phyloP scores from a whole-genome alignment of 2,888 invertebrate species.

The Ephialtes manifestator region DNA sequence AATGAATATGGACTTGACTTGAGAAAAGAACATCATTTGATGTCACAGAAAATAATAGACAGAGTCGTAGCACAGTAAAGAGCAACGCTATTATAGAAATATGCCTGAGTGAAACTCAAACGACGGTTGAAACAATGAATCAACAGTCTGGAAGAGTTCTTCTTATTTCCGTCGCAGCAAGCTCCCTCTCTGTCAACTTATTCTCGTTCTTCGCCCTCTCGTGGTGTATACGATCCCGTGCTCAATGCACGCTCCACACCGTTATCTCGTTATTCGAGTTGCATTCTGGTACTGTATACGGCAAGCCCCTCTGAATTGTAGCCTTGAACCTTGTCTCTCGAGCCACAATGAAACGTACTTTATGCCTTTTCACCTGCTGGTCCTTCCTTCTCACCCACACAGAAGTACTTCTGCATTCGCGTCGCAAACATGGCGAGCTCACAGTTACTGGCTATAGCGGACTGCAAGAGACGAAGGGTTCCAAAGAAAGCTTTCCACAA shows the following conservation, averaged over 20 bases:
- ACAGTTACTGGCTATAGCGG: constrained; percentile 27
- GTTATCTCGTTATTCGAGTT: constrained; percentile 66
- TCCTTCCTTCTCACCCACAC: neutral
- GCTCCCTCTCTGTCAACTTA: constrained; percentile 20
- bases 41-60: neutral
- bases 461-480: constrained; percentile 14
- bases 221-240: constrained; percentile 25
- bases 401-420: constrained; percentile 6
- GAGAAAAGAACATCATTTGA: neutral
- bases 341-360: constrained; percentile 66
- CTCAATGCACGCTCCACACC: constrained; percentile 51
- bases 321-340: constrained; percentile 65
- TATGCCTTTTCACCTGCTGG: constrained; percentile 34
- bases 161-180: constrained; percentile 17
- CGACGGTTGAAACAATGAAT: constrained; percentile 36
- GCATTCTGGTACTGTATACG: constrained; percentile 38
- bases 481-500: constrained; percentile 48
- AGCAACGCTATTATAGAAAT: constrained; percentile 31
- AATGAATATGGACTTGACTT: too few relatives aligned
- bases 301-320: constrained; percentile 62
- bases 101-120: constrained; percentile 27
- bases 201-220: constrained; percentile 8
- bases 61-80: too few relatives aligned
- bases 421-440: constrained; percentile 43
- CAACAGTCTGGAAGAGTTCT: constrained; percentile 16